phyloP scores from a whole-genome alignment of 2,888 invertebrate genomes.

The Molanna angustata region DNA sequence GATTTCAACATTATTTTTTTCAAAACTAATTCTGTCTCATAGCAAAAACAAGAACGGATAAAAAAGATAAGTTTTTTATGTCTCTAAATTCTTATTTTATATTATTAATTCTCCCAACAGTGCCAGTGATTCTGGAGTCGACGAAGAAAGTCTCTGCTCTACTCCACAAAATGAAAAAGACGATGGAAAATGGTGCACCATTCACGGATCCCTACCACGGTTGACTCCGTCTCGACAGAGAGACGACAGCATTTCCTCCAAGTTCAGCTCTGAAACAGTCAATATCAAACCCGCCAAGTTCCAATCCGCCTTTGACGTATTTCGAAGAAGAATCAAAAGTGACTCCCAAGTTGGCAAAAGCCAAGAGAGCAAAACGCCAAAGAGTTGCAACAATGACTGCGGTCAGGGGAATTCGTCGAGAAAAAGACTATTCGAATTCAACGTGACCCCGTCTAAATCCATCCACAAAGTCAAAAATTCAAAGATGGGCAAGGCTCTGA shows the following conservation, averaged over 20 bases:
- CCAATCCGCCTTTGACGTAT: conserved; percentile 42
- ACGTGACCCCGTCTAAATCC: conserved; percentile 42
- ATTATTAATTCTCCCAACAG: too few species aligned
- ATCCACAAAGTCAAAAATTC: conserved; percentile 50
- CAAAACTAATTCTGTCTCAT: too few species aligned
- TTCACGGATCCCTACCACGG: conserved; percentile 40
- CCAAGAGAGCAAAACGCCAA: conserved; percentile 12
- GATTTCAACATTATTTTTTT: too few species aligned
- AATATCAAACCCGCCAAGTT: conserved; percentile 39
- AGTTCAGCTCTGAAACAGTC: conserved; percentile 35
- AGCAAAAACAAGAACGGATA: too few species aligned
- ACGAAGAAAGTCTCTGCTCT: conserved; percentile 34
- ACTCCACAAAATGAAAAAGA: conserved; percentile 15
- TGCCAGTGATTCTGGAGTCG: conserved; percentile 34
- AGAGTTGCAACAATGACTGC: conserved; percentile 9
- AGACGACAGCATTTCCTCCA: conserved; percentile 19
- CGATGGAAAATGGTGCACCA: conserved; percentile 18
- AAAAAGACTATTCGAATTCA: conserved; percentile 52
- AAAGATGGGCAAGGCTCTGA: conserved; percentile 45
- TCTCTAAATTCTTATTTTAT: too few species aligned
- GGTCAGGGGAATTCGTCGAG: conserved; percentile 42
- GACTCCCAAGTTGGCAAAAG: conserved; percentile 44
- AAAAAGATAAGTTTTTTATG: too few species aligned
- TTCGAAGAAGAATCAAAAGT: conserved; percentile 52
- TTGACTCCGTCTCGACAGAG: neutral